These are phyloP conservation scores for Polydrusus cervinus DNA, from an alignment of 2,888 invertebrate species.

Conservation along the genomic window DNA sequence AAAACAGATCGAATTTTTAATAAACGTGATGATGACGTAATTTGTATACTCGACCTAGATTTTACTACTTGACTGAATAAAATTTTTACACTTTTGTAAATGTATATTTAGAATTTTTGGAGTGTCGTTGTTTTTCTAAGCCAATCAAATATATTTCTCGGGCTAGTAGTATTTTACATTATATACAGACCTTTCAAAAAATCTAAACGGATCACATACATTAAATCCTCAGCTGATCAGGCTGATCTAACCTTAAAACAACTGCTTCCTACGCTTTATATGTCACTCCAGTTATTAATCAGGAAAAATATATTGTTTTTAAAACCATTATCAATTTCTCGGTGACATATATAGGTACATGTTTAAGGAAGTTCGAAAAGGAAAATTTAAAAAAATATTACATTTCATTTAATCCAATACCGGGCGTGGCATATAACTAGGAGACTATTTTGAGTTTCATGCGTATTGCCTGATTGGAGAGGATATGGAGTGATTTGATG, in stretches of 20 bases:
- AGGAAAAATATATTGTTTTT: no score
- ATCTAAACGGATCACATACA: constrained; percentile 48
- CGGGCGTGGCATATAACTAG: no score
- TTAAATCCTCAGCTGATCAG: constrained; percentile 59
- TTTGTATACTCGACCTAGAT: constrained; percentile 48
- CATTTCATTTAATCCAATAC: no score
- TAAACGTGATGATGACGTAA: constrained; percentile 37
- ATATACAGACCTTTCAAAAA: constrained; percentile 21
- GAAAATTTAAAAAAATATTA: no score
- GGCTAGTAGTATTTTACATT: constrained; percentile 52
- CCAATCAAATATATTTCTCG: constrained; percentile 63
- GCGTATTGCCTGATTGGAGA: no score
- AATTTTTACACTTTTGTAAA: constrained; percentile 68
- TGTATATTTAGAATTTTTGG: constrained; percentile 63
- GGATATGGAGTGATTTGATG: constrained; percentile 61
- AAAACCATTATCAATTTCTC: no score
- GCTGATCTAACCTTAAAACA: constrained; percentile 46
- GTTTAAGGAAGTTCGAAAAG: no score
- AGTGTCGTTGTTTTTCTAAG: constrained; percentile 68
- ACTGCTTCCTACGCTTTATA: no score
- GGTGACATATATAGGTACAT: no score
- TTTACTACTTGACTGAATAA: constrained; percentile 63
- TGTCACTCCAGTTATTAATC: no score
- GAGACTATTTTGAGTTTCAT: no score
- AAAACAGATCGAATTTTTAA: constrained; percentile 33